Conservation (phyloP, 2,113 vertebrate genomes). For the Beaufortia kweichowensis region DNA sequence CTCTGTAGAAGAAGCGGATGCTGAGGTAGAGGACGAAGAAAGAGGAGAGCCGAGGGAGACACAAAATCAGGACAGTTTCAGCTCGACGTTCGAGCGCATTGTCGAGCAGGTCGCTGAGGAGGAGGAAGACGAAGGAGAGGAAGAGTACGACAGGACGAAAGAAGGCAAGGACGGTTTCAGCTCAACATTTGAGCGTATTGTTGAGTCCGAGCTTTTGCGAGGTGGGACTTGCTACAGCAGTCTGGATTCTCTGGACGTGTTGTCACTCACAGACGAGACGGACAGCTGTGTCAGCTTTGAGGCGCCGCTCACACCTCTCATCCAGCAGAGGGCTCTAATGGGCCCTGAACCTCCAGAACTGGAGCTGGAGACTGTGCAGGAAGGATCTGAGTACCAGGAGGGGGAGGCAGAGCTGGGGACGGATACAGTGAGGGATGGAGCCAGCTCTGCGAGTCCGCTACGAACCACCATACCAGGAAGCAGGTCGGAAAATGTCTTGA, state of each 20-base stretch:
- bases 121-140: conserved; percentile 69
- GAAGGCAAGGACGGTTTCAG: conserved; percentile 94
- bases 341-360: conserved; percentile 84
- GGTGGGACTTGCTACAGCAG: conserved; percentile 94
- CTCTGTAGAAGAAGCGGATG: conserved; percentile 64
- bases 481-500: conserved; percentile 91
- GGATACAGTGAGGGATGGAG: conserved; percentile 9
- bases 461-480: conserved; percentile 90
- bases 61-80: conserved; percentile 87
- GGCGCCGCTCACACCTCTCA: conserved; percentile 91
- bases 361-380: conserved; percentile 77
- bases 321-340: conserved; percentile 90
- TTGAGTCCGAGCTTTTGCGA: conserved; percentile 91
- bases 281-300: conserved; percentile 97
- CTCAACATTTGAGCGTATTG: conserved; percentile 92
- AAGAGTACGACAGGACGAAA: conserved; percentile 74
- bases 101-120: conserved; percentile 87
- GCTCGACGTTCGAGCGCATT: conserved; percentile 91
- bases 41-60: conserved; percentile 63
- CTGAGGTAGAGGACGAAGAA: conserved; percentile 63
- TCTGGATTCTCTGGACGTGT: conserved; percentile 90
- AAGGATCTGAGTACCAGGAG: conserved; percentile 76
- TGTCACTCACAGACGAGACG: conserved; percentile 94
- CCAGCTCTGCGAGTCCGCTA: conserved; percentile 82
- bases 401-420: conserved; percentile 67